A percentile compares a stretch with the other conserved stretches of the same genome.
phyloP scores from a whole-genome alignment of 2,797 vertebrate species.

The Tenualosa thibaudeaui region DNA sequence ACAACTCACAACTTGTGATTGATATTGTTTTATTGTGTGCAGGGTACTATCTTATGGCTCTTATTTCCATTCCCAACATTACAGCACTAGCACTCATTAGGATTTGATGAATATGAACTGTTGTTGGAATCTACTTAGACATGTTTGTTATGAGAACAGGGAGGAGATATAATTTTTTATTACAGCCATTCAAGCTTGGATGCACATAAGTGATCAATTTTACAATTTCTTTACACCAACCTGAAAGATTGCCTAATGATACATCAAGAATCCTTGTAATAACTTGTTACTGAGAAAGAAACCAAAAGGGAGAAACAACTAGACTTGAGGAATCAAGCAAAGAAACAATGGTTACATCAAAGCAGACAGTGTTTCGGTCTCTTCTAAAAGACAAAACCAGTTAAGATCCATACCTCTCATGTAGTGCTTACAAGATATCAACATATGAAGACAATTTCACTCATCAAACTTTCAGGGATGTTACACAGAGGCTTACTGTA shows the following conservation, averaged over 20 bases:
- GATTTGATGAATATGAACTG: constrained; percentile 18
- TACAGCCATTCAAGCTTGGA: background rate
- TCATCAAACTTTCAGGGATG: background rate
- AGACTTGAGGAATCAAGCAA: background rate
- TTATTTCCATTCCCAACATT: background rate
- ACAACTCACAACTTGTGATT: background rate
- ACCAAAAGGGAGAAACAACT: background rate
- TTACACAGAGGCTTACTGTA: background rate
- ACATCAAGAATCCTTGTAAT: background rate
- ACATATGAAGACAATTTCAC: background rate
- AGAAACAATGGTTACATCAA: background rate
- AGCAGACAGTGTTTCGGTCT: background rate
- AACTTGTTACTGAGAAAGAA: background rate
- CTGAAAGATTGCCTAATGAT: background rate
- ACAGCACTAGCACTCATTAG: background rate
- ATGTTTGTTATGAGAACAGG: background rate
- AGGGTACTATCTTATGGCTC: constrained; percentile 6
- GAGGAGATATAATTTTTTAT: background rate
- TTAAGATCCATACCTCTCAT: background rate
- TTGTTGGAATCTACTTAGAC: constrained; percentile 1
- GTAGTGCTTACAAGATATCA: background rate
- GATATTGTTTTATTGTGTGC: background rate
- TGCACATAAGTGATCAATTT: background rate
- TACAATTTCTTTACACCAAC: background rate
- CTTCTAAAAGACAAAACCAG: background rate